Base-by-base conservation (phyloP, 2,113 vertebrate genomes). In the Nesoenas mayeri region DNA sequence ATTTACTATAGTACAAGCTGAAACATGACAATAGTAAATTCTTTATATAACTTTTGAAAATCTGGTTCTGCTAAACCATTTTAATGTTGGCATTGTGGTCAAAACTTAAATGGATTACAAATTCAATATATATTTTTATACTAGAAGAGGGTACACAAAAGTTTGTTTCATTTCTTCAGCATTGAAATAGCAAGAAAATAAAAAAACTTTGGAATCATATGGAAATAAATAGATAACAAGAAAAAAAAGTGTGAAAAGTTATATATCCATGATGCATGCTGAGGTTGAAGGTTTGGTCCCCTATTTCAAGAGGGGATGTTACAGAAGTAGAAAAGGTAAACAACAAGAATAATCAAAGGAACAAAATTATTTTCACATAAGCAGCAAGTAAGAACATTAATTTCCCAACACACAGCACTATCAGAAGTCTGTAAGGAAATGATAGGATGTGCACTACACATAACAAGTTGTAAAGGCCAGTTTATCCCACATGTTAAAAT, bases 161-260 rank as follows among this genome's bases (percentile, higher is more conserved):
- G 4, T 15, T 73, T 32, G 4, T 9, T 80, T 80, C 12, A 32
- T 1, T 70, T 84, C 24, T 38, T 71, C 47, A 44, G 13, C 13
- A 40, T 11, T 8, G 5, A 42, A 78, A 42, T 5, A 70, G 7
- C 15, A 62, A 91, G 36, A 62, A 62, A 34, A 71, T 4, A 42
- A 29, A 24, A 24, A 67, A 44, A 42, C 14, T 72, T 64, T 26
- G 2, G 20, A 40, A 64, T 15, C 2, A 10, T 0, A 13, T 4
- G 14, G 15, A 81, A 70, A 79, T 19, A 57, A 69, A 38, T 1
- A 78, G 25, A 65, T 6, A 51, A n/a, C 1, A 15, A n/a, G 40
- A 32, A 25, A 53, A 32, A 62, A n/a, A 25, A 40, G 0, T 1
- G 0, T 31, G 3, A 8, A 42, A 47, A 77, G 1, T 1, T 47